Evolutionary conservation across 2,888 invertebrate species (phyloP), one percentile per base, ranked within the genome.

Genomic region (Clivina fossor): DNA sequence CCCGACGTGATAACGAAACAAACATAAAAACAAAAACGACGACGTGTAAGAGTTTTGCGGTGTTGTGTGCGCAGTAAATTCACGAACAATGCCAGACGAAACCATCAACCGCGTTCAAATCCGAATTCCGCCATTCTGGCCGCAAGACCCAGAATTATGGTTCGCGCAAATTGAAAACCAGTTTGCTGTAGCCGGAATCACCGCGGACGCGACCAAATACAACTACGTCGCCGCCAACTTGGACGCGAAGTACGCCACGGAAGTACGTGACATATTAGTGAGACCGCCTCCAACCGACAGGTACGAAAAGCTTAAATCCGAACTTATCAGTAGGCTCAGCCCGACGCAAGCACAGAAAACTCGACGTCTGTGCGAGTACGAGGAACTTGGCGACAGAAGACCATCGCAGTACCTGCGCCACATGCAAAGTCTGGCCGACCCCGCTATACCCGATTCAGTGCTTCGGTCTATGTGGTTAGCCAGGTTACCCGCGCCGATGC

Each of bases 321-420:
- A 60, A 16, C 38, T 63, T 1, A 59, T 64, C 2, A 18, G 38
- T 2, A 48, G 61, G 1, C 47, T 62, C 2, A 44, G 58, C 2
- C 2, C 51, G 2, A 60, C 60, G 0, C 54, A 56, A 32, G 56
- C 54, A 7, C 41, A 56, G 18, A 57, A 54, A n/a, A 58, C 56
- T 1, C 59, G 51, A 3, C 58, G 49, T 5, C 46, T 62, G 1
- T 50, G 62, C 1, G 61, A 62, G 15, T 20, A 26, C 4, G 60
- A 57, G 13, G 48, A 48, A 7, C 15, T 48, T n/a, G 48, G 20
- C 11, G 62, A 64, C 28, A 33, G 63, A 11, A 62, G 56, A 32
- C 65, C 66, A 7, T 64, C 65, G 1, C 65, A 67, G 43, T 65
- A 65, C 33, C 46, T 66, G 4, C 61, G 64, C 0, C 61, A 64